Evolutionary conservation across 2,113 vertebrate species (phyloP).

Genomic region (Megaceryle torquata): DNA sequence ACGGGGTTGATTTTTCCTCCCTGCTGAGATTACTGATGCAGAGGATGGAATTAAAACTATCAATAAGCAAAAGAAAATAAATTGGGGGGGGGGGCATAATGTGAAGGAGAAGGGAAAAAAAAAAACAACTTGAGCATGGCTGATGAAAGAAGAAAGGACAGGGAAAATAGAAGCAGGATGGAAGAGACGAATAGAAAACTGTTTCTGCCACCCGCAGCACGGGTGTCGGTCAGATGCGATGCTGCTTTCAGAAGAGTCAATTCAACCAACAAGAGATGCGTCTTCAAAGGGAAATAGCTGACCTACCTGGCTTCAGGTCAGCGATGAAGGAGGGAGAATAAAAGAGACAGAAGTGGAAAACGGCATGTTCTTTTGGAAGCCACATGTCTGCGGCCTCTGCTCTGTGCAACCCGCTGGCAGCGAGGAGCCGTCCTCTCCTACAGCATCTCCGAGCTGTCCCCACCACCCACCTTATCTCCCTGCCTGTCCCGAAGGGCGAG

Average conservation of each 20-base stretch:
- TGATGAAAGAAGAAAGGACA: not conserved
- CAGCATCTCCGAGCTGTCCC: not conserved
- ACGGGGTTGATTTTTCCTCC: not conserved
- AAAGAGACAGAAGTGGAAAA: not conserved
- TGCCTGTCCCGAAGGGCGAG: not conserved
- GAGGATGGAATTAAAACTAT: not conserved
- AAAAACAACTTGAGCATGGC: not conserved
- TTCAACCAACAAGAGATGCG: not conserved
- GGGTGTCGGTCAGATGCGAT: not conserved
- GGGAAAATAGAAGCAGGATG: not conserved
- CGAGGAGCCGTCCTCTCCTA: not conserved
- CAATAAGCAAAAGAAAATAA: not conserved
- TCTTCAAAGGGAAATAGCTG: not conserved
- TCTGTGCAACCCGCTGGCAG: accelerated
- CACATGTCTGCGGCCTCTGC: not conserved
- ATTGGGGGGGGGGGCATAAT: not conserved
- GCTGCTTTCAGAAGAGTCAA: not conserved
- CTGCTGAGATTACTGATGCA: not conserved
- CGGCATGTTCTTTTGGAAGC: not conserved
- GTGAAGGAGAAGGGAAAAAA: accelerated
- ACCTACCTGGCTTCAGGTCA: not conserved
- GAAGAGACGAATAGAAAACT: not conserved
- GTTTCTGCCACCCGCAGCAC: not conserved
- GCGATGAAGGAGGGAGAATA: not conserved
- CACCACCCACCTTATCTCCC: not conserved